phyloP scores from a whole-genome alignment of 92 coral and sea anemone genomes.

The Palythoa grandiflora region DNA sequence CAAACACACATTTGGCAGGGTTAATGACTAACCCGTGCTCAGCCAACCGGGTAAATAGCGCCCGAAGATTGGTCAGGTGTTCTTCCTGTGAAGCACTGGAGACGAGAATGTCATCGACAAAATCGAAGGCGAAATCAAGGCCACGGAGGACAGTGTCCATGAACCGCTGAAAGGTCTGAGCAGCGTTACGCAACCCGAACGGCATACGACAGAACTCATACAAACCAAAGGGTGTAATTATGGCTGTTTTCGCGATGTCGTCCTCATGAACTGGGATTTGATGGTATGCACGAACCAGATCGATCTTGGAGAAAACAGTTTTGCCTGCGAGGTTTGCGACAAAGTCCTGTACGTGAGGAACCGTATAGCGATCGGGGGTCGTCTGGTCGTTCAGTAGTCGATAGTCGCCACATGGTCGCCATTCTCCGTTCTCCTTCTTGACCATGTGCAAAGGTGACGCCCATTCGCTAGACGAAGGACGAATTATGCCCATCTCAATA shows the following conservation, averaged over 20 bases:
- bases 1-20: not conserved
- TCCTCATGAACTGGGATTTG: conserved; percentile 33
- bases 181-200: too few relatives aligned
- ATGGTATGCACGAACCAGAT: conserved; percentile 25
- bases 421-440: conserved; percentile 49
- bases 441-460: conserved; percentile 68
- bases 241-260: conserved; percentile 4
- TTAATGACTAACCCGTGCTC: conserved; percentile 60
- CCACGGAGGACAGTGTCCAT: conserved; percentile 38
- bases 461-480: conserved; percentile 64
- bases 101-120: conserved; percentile 52
- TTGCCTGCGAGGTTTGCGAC: conserved; percentile 46
- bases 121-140: conserved; percentile 47
- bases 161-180: not conserved
- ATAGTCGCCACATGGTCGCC: conserved; percentile 70
- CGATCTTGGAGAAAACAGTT: conserved; percentile 48
- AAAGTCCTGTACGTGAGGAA: conserved; percentile 67
- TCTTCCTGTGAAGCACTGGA: conserved; percentile 22
- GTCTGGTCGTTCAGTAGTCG: conserved; percentile 54
- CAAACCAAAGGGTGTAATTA: conserved; percentile 19
- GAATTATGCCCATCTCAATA: conserved; percentile 46
- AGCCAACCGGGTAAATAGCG: conserved; percentile 53
- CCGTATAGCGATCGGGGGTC: conserved; percentile 60
- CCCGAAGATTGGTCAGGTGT: conserved; percentile 50
- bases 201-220: too few relatives aligned